Conservation (phyloP, 2,797 vertebrate genomes). For the Antrozous pallidus region DNA sequence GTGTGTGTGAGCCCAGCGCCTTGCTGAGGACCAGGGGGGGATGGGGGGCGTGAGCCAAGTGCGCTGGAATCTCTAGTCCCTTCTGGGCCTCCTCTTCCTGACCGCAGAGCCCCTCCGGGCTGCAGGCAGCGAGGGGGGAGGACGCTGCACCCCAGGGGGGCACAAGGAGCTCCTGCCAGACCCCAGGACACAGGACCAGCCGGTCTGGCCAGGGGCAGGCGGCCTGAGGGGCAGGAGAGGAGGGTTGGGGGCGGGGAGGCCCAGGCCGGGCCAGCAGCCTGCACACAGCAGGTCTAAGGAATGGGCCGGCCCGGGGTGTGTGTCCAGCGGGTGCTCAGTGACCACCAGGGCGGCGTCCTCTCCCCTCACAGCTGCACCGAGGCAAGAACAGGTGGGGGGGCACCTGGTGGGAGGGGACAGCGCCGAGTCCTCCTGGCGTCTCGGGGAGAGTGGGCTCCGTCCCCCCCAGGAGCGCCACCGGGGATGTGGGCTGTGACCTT, state of each 20-base stretch:
- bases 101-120: background rate
- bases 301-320: background rate
- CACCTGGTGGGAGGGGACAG: accelerated
- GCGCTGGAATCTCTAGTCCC: too few relatives aligned
- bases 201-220: background rate
- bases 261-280: accelerated
- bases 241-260: accelerated
- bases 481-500: background rate
- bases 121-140: background rate
- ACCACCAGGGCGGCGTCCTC: accelerated
- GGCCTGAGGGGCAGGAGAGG: too few relatives aligned
- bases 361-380: background rate
- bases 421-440: accelerated
- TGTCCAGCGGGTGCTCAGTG: background rate
- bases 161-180: too few relatives aligned
- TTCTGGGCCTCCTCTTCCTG: too few relatives aligned
- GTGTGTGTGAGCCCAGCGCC: too few relatives aligned
- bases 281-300: too few relatives aligned
- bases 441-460: background rate
- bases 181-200: background rate
- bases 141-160: accelerated
- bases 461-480: background rate
- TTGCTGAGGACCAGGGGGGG: too few relatives aligned
- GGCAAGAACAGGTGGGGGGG: background rate
- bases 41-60: too few relatives aligned